Conservation (phyloP, 37 sponge, comb jelly and placozoan species). For the Halichondria panicea region DNA sequence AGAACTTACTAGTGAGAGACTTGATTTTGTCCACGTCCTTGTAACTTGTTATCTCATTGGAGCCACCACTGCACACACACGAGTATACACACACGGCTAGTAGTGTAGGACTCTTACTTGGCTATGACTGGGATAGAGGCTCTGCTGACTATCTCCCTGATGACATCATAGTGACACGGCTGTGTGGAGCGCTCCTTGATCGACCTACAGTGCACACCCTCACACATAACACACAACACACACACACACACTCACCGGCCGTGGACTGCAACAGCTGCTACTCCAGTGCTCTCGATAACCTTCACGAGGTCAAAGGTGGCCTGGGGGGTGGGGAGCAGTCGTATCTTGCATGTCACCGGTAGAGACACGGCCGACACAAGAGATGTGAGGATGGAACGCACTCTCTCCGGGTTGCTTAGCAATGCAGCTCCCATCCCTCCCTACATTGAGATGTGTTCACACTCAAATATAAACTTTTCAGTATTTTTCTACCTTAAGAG, state of each 20-base stretch:
- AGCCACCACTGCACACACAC: slow-evolving; percentile 73
- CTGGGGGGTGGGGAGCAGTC: slow-evolving; percentile 84
- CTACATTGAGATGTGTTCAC: too few species aligned
- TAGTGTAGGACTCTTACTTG: slow-evolving; percentile 66
- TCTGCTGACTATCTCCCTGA: slow-evolving; percentile 57
- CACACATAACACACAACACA: background rate
- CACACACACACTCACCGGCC: slow-evolving; percentile 64
- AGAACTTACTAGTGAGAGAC: slow-evolving; percentile 45
- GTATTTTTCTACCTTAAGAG: slow-evolving; percentile 93
- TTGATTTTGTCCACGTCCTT: slow-evolving; percentile 61
- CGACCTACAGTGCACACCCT: slow-evolving; percentile 26
- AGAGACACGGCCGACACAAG: slow-evolving; percentile 68
- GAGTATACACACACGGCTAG: too few species aligned
- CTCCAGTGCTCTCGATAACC: slow-evolving; percentile 91
- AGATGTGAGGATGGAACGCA: slow-evolving; percentile 78
- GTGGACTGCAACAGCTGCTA: slow-evolving; percentile 92
- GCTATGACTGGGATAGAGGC: slow-evolving; percentile 91
- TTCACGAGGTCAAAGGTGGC: slow-evolving; percentile 84
- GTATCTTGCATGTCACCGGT: slow-evolving; percentile 96
- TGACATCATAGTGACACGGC: slow-evolving; percentile 83
- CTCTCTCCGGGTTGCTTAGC: slow-evolving; percentile 79
- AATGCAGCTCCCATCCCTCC: slow-evolving; percentile 99
- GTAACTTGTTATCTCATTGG: slow-evolving; percentile 49
- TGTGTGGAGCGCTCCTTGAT: slow-evolving; percentile 47
- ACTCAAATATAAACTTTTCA: too few species aligned